A percentile compares a stretch with the other conserved stretches of the same genome.
These are phyloP conservation scores for Meloidogyne floridensis DNA, from an alignment of 1,140 invertebrate species.

Conservation along the genomic window DNA sequence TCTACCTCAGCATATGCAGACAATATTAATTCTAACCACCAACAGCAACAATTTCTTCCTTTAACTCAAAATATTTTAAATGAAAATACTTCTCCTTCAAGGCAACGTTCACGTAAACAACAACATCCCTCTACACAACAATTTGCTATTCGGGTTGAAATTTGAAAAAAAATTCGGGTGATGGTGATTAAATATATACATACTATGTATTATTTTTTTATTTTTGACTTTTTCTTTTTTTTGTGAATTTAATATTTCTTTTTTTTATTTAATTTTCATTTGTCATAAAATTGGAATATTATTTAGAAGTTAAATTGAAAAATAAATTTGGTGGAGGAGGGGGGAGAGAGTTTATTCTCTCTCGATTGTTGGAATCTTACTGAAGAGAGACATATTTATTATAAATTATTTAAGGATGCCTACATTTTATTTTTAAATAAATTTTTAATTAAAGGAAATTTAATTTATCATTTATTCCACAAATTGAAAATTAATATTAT, in stretches of 20 bases:
- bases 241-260: neutral
- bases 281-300: too few relatives aligned
- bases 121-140: neutral
- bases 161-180: neutral
- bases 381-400: too few relatives aligned
- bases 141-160: conserved; percentile 6
- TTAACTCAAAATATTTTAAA: neutral
- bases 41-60: too few relatives aligned
- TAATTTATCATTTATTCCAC: too few relatives aligned
- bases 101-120: neutral
- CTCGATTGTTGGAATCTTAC: too few relatives aligned
- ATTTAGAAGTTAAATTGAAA: too few relatives aligned
- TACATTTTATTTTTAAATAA: too few relatives aligned
- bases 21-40: neutral
- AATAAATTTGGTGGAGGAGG: too few relatives aligned
- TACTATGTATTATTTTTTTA: neutral
- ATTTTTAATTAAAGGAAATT: too few relatives aligned
- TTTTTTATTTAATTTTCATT: neutral
- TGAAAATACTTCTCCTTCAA: neutral
- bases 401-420: too few relatives aligned
- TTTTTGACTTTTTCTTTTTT: neutral
- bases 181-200: neutral
- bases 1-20: neutral
- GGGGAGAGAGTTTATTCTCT: too few relatives aligned
- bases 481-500: too few relatives aligned